A percentile compares a stretch with the other conserved stretches of the same genome.
Conservation (phyloP, 1,140 invertebrate species). For the Contarinia nasturtii region DNA sequence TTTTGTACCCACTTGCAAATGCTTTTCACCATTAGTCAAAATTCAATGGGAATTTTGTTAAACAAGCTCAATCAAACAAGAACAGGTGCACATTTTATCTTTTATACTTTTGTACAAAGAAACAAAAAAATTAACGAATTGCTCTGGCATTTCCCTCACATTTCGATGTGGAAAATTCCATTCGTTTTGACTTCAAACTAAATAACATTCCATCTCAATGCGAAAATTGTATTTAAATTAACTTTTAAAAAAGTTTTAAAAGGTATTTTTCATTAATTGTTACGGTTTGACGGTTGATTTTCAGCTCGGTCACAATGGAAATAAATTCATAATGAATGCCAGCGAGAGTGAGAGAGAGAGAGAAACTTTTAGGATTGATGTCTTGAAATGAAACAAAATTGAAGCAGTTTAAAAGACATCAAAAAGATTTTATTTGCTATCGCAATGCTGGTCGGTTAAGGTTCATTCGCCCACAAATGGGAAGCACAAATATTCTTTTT, state of each 20-base stretch:
- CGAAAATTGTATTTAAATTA: conserved; percentile 12
- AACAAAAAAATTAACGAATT: conserved; percentile 3
- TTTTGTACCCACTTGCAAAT: conserved; percentile 1
- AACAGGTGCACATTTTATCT: conserved; percentile 10
- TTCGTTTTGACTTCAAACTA: too few relatives aligned
- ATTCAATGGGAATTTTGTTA: conserved; percentile 4
- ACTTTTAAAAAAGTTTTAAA: conserved; percentile 12
- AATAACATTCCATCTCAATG: background rate
- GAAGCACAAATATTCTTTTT: too few relatives aligned
- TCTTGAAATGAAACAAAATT: too few relatives aligned
- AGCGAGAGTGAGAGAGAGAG: too few relatives aligned
- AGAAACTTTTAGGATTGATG: too few relatives aligned
- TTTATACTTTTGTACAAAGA: conserved; percentile 1
- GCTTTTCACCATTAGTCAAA: conserved; percentile 5
- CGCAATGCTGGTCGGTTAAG: too few relatives aligned
- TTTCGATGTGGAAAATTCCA: conserved; percentile 9
- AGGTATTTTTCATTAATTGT: too few relatives aligned
- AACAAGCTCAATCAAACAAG: conserved; percentile 14
- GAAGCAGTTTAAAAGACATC: too few relatives aligned
- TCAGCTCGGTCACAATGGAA: too few relatives aligned
- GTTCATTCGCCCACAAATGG: too few relatives aligned
- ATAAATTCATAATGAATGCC: too few relatives aligned
- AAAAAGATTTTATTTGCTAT: too few relatives aligned
- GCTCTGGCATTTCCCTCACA: conserved; percentile 7
- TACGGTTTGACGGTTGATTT: conserved; percentile 6